Percentiles rank a stretch among this genome's conserved stretches.
Conservation (phyloP, 2,113 vertebrate species). For the Struthio camelus region DNA sequence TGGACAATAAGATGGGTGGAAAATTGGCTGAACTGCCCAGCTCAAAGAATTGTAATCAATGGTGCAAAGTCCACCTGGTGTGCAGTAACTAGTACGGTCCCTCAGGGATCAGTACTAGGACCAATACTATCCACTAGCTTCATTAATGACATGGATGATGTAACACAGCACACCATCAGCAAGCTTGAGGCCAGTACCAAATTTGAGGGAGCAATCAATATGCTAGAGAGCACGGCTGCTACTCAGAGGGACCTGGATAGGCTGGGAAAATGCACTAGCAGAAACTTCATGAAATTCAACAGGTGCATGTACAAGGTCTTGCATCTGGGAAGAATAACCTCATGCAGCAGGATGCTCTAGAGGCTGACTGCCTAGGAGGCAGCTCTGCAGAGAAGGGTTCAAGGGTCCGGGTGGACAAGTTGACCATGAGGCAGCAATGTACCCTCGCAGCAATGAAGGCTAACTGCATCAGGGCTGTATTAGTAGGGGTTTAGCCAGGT, state of each 20-base stretch:
- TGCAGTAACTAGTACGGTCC: background rate
- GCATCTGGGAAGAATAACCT: background rate
- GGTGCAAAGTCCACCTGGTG: background rate
- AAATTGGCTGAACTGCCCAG: background rate
- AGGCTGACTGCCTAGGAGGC: background rate
- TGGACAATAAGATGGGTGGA: background rate
- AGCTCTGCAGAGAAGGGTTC: no score
- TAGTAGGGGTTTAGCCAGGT: no score
- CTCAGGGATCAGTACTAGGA: background rate
- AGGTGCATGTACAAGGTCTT: background rate
- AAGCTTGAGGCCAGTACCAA: background rate
- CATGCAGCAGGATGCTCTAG: background rate
- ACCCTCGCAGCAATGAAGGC: no score
- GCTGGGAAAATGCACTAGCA: background rate
- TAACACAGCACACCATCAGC: background rate
- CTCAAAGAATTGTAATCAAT: background rate
- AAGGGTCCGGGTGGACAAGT: no score
- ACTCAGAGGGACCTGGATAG: background rate
- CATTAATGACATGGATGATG: background rate
- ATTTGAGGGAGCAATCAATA: background rate
- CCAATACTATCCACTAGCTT: background rate
- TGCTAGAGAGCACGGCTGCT: background rate
- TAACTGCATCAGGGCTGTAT: no score
- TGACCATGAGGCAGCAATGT: no score
- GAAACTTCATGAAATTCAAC: background rate